phyloP scores from a whole-genome alignment of 1,140 invertebrate species.

The Drosophila arawakana region DNA sequence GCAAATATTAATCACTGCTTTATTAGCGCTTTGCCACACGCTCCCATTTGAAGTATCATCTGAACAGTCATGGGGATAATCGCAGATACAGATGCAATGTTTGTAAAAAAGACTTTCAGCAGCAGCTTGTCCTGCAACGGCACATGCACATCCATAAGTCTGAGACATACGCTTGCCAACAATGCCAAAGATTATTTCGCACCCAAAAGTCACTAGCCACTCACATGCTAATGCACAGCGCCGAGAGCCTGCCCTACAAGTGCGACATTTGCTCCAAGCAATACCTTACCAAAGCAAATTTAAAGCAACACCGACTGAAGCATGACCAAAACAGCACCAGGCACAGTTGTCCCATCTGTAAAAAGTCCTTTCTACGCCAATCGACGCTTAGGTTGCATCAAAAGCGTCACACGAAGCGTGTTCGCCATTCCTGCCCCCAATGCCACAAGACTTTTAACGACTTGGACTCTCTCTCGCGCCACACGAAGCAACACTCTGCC shows the following conservation, averaged over 20 bases:
- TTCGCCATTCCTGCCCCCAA: slow-evolving; percentile 46
- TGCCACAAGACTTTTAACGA: slow-evolving; percentile 70
- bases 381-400: slow-evolving; percentile 64
- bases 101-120: slow-evolving; percentile 58
- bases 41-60: slow-evolving; percentile 76
- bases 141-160: slow-evolving; percentile 53
- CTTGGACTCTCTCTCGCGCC: slow-evolving; percentile 57
- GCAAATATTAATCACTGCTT: not conserved
- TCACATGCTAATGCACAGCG: slow-evolving; percentile 54
- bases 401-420: slow-evolving; percentile 54
- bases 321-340: slow-evolving; percentile 58
- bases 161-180: slow-evolving; percentile 33
- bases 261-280: slow-evolving; percentile 84
- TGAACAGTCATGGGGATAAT: slow-evolving; percentile 47
- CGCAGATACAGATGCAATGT: slow-evolving; percentile 36
- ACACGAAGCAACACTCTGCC: slow-evolving; percentile 83
- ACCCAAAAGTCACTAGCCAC: slow-evolving; percentile 42
- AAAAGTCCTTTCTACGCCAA: slow-evolving; percentile 67
- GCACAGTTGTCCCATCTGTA: slow-evolving; percentile 59
- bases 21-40: slow-evolving; percentile 65
- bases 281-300: slow-evolving; percentile 84
- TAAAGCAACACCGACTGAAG: slow-evolving; percentile 81
- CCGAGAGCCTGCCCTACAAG: slow-evolving; percentile 64
- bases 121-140: slow-evolving; percentile 46
- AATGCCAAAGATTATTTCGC: slow-evolving; percentile 59